These are phyloP conservation scores for Oncorhynchus masou DNA, from an alignment of 2,113 vertebrate species.

Conservation along the genomic window DNA sequence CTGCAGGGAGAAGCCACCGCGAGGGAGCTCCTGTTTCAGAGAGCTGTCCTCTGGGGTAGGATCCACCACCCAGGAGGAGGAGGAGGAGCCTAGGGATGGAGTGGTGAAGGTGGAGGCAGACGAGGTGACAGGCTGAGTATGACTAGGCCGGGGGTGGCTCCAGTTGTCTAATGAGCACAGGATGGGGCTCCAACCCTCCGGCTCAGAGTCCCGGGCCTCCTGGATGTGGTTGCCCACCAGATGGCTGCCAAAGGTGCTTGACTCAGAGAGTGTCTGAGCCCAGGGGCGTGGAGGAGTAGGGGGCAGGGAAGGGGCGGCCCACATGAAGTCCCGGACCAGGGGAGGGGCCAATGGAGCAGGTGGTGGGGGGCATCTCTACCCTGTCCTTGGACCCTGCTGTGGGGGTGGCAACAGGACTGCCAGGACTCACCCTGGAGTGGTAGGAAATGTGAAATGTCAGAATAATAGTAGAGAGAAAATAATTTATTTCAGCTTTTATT, in stretches of 20 bases:
- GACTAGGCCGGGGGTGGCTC: conserved; percentile 57
- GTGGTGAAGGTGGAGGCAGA: conserved; percentile 60
- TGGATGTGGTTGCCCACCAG: conserved; percentile 95
- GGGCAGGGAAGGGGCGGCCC: conserved; percentile 62
- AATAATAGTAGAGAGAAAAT: too few species aligned
- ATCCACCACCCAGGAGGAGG: conserved; percentile 65
- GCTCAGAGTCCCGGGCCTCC: conserved; percentile 76
- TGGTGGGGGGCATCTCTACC: conserved; percentile 48
- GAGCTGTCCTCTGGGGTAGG: conserved; percentile 74
- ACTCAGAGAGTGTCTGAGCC: conserved; percentile 79
- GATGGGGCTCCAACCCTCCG: conserved; percentile 47
- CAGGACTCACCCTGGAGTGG: conserved; percentile 78
- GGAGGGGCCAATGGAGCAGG: conserved; percentile 34
- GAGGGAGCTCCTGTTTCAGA: conserved; percentile 89
- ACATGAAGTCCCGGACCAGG: conserved; percentile 55
- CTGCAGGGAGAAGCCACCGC: conserved; percentile 84
- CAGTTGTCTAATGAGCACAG: conserved; percentile 60
- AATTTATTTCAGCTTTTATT: too few species aligned
- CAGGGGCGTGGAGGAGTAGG: conserved; percentile 49
- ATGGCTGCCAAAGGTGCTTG: conserved; percentile 92
- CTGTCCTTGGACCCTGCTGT: conserved; percentile 37
- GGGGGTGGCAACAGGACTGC: conserved; percentile 50
- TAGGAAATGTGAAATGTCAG: conserved; percentile 60
- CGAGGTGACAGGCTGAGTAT: conserved; percentile 35
- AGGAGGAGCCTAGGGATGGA: conserved; percentile 32